Percentiles rank a stretch among this genome's conserved stretches.
Evolutionary conservation across 1,140 invertebrate species (phyloP).

Genomic region (Heliconius nattereri): DNA sequence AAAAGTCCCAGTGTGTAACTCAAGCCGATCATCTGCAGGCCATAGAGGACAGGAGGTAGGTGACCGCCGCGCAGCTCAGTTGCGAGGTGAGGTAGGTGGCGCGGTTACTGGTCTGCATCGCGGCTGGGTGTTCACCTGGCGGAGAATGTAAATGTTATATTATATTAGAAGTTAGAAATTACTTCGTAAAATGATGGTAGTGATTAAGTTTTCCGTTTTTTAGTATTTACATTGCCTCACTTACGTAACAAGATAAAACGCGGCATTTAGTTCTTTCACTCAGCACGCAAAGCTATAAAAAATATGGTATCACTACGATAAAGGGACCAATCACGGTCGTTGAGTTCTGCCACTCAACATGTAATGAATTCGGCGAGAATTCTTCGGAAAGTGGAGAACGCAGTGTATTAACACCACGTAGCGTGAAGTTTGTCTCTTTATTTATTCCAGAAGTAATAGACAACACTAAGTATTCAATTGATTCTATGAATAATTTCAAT

Average conservation of each 20-base stretch:
- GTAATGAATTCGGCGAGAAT: too few relatives aligned
- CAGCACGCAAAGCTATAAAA: not conserved
- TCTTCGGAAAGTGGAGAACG: too few relatives aligned
- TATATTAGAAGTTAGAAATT: too few relatives aligned
- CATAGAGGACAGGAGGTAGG: constrained; percentile 72
- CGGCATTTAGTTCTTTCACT: not conserved
- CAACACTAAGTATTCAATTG: not conserved
- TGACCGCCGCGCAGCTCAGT: constrained; percentile 69
- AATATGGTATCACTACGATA: too few relatives aligned
- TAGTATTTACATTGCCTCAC: too few relatives aligned
- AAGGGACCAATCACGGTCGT: too few relatives aligned
- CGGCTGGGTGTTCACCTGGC: constrained; percentile 88
- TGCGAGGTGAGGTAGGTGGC: constrained; percentile 74
- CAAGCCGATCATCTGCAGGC: constrained; percentile 75
- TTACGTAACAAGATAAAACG: not conserved
- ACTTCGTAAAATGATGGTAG: too few relatives aligned
- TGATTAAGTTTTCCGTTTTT: too few relatives aligned
- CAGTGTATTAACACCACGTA: too few relatives aligned
- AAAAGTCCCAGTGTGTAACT: constrained; percentile 38
- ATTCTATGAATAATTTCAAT: not conserved
- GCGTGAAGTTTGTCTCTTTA: too few relatives aligned
- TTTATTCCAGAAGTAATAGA: too few relatives aligned
- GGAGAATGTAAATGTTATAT: not conserved
- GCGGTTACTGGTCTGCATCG: constrained; percentile 87
- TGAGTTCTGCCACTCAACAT: too few relatives aligned